Evolutionary conservation across 23 tunicate species (phyloP), one percentile per base, ranked within the genome.

Genomic region (Phallusia fumigata): DNA sequence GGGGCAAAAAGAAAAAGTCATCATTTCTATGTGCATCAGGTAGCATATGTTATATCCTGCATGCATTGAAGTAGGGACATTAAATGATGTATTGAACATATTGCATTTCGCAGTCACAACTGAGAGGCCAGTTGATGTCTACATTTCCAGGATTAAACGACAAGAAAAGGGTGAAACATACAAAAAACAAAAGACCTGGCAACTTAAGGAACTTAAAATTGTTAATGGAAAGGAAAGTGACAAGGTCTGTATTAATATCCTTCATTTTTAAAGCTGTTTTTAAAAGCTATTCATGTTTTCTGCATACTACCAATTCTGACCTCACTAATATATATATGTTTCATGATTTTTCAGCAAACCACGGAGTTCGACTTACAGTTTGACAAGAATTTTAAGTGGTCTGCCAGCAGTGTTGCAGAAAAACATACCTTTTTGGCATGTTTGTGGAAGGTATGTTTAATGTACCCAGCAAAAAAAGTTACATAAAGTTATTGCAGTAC

Each of bases 101-200:
- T 65, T 65, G 13, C 34, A 1, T 74, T 36, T 91, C 88, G 32
- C 83, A 88, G 99, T 93, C 18, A 97, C 99, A 15, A 79, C 76
- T 31, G 97, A 87, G 52, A 84, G 84, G 28, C 95, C 97, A 21
- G 89, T 84, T 0, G 89, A 88, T 64, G 99, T 90, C 28, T 89
- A 73, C 78, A 92, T 97, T 58, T 53, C 87, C 31, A 89, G 88
- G 36, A 81, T 92, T 49, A 97, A 97, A 76, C 85, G 86, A 52
- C 88, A 83, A 75, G 95, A 95, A 34, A 92, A 94, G 77, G 87
- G 90, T n/a, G 99, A 97, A 5, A 52, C 86, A 13, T 97, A 97
- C 81, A 97, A 97, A 65, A 97, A 89, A 65, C 99, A 97, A 53
- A 97, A 93, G 79, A 73, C 78, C 32, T 92, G 97, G 97, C 90